Conservation (phyloP, 2,888 invertebrate species). For the Oasisia sp. region DNA sequence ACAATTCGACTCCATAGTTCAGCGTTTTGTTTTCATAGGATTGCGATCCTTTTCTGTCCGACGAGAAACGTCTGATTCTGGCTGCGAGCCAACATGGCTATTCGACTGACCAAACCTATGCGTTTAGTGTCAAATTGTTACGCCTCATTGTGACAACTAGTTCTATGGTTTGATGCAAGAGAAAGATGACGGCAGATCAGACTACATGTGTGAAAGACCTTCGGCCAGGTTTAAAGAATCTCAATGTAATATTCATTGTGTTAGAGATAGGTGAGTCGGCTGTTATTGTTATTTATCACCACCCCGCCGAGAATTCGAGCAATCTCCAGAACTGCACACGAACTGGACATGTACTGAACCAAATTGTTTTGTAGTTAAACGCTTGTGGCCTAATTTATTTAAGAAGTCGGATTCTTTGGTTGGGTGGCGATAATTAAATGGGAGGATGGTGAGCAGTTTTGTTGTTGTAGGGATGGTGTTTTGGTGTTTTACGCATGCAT, state of each 20-base stretch:
- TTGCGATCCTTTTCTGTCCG: conserved; percentile 1
- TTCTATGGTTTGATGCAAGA: neutral
- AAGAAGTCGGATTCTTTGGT: conserved; percentile 1
- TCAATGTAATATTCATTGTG: conserved; percentile 91
- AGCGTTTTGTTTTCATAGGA: neutral
- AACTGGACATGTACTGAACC: neutral
- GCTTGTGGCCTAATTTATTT: neutral
- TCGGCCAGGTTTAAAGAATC: conserved; percentile 89
- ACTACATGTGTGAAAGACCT: conserved; percentile 83
- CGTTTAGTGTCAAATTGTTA: conserved; percentile 6
- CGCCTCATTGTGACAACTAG: conserved; percentile 6
- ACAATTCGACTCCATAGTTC: conserved; percentile 5
- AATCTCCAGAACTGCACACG: neutral
- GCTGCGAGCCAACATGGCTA: neutral
- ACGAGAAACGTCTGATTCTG: neutral
- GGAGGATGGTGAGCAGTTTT: neutral
- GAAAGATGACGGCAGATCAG: neutral
- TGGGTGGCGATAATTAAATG: neutral
- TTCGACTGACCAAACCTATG: conserved; percentile 12
- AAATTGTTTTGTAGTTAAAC: neutral
- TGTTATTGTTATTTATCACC: neutral
- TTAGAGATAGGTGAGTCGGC: conserved; percentile 83
- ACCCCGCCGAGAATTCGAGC: neutral
- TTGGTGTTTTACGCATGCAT: neutral
- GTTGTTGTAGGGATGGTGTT: neutral